Evolutionary conservation across 1,140 invertebrate species (phyloP), one percentile per base, ranked within the genome.

Genomic region (Caenorhabditis remanei): DNA sequence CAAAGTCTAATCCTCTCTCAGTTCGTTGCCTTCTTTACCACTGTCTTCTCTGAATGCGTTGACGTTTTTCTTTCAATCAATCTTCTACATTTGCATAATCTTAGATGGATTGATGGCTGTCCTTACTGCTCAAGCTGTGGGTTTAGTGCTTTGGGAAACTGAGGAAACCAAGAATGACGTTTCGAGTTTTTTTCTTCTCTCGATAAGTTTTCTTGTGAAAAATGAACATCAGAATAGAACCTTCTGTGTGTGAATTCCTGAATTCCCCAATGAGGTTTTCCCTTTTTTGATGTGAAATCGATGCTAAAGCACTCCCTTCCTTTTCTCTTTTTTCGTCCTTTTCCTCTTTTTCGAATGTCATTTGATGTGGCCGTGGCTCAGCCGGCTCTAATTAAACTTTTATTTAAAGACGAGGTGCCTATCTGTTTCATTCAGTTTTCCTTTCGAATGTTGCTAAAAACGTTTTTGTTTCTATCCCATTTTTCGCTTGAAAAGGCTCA

Each of bases 321-420:
- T 67, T 61, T 61, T 24, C 40, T 24, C 43, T n/a, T 79, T 32
- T 79, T 50, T 24, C 21, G 46, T 50, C 46, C 71, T 32, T 79
- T 50, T 79, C 11, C 11, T 21, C 71, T 4, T 46, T 71, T 71
- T 46, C 40, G 65, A 19, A 79, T 79, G 71, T 79, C 71, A 79
- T 79, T 79, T 79, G 71, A 79, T 79, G 71, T 79, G 65, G 13
- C 11, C 9, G 11, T 11, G 13, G 41, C 71, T 79, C 71, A 79
- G 71, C 71, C 71, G 71, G 71, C 71, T 50, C 46, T 79, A 79
- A 79, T 79, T 79, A 79, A 79, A 79, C 71, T 53, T 79, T 79
- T 79, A 3, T 46, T 4, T 58, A 19, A 46, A 43, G 43, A 46
- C 11, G 65, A 71, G 65, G 71, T 50, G 46, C n/a, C n/a, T 53